These are phyloP conservation scores for Micrasema minimum DNA, from an alignment of 1,140 invertebrate species.

Conservation along the genomic window DNA sequence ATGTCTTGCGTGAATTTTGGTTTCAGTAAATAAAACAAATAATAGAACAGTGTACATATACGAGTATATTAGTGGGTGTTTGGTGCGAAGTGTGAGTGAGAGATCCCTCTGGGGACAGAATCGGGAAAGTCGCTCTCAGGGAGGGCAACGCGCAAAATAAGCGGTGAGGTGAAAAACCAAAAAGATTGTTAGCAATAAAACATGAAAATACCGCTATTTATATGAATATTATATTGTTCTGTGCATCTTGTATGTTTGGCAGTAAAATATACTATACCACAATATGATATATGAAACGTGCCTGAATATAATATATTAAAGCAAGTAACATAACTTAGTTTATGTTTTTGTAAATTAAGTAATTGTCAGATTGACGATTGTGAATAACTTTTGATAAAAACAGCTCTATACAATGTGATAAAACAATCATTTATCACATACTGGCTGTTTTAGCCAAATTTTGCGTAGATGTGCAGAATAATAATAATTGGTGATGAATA, in stretches of 20 bases:
- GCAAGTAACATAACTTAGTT: too few relatives aligned
- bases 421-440: too few relatives aligned
- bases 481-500: conserved; percentile 21
- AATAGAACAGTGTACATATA: conserved; percentile 41
- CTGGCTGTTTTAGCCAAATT: neutral
- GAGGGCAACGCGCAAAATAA: conserved; percentile 47
- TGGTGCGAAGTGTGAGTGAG: conserved; percentile 51
- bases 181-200: conserved; percentile 46
- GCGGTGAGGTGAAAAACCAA: conserved; percentile 48
- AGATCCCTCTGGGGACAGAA: conserved; percentile 45
- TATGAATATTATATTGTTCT: conserved; percentile 28
- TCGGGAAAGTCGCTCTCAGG: conserved; percentile 53
- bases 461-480: conserved; percentile 35
- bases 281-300: too few relatives aligned
- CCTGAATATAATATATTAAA: too few relatives aligned
- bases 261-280: conserved; percentile 12
- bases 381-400: too few relatives aligned
- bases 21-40: neutral
- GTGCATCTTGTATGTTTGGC: conserved; percentile 19
- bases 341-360: too few relatives aligned
- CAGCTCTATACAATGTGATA: too few relatives aligned
- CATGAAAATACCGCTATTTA: conserved; percentile 18
- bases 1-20: conserved; percentile 7
- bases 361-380: too few relatives aligned
- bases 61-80: conserved; percentile 48